Conservation (phyloP, 2,888 invertebrate genomes). For the Leucophenga maculata region DNA sequence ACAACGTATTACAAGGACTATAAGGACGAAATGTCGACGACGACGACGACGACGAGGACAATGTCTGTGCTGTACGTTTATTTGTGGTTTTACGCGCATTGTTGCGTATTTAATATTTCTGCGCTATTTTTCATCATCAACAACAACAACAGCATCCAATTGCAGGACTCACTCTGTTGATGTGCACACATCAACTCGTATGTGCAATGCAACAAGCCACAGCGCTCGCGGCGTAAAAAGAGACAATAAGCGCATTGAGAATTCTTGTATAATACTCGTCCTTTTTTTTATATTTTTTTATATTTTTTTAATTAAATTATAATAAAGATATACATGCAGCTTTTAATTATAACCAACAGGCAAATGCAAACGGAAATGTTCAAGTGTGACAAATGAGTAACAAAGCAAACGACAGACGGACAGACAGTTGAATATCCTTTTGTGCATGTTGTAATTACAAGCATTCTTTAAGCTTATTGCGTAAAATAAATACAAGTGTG, state of each 20-base stretch:
- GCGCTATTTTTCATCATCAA: neutral
- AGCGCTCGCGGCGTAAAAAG: neutral
- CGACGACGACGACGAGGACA: too few species aligned
- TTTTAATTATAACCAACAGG: conserved; percentile 55
- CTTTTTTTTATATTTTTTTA: neutral
- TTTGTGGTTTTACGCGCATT: conserved; percentile 4
- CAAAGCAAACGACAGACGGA: neutral
- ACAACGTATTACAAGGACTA: too few species aligned
- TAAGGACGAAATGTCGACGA: too few species aligned
- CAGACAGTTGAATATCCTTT: neutral
- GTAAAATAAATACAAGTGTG: too few species aligned
- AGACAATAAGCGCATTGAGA: neutral
- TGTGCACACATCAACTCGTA: neutral
- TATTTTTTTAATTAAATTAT: neutral
- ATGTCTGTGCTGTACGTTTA: too few species aligned
- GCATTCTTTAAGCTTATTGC: neutral
- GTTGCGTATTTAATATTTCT: conserved; percentile 8
- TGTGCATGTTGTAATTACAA: neutral
- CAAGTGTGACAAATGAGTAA: too few species aligned
- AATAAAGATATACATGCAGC: conserved; percentile 11
- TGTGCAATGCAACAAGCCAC: neutral
- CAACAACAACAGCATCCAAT: neutral
- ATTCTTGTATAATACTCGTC: neutral
- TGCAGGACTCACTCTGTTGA: neutral
- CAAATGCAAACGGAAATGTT: too few species aligned